Evolutionary conservation across 2,797 vertebrate species (phyloP), one percentile per base, ranked within the genome.

Genomic region (Galago senegalensis): DNA sequence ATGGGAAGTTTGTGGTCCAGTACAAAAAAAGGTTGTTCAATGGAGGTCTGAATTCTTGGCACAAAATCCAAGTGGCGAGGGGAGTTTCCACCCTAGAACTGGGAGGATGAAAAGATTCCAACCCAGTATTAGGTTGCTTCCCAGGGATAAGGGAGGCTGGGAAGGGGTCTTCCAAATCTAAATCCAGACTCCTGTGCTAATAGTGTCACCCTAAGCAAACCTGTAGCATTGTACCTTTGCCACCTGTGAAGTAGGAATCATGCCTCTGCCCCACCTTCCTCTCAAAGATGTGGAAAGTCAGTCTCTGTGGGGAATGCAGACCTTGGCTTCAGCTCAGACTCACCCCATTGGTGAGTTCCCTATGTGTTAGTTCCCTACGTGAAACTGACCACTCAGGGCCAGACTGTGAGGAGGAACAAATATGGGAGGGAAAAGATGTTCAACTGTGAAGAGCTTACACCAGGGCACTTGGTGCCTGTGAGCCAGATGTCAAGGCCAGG

Each of bases 301-400:
- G 76, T 25, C 16, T 37, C 8, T 3, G 0, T 3, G 21, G 16
- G 18, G 17, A 23, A 61, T 60, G 7, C 25, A 37, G 27, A 29
- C 17, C 76, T 25, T 6, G 14, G 21, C 12, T 65, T 34, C 18
- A 2, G 21, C 63, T 69, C 29, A 7, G 18, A 13, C 27, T 76
- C 10, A 25, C 21, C 69, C 40, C 34, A 2, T 31, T 43, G 53
- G 63, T 67, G 31, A 6, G 3, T 27, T 61, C 37, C 27, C 43
- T 34, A 9, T 0, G 0, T n/a, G 61, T 73, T 27, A 3, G 4
- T 31, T 56, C 37, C 27, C 53, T 34, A 11, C 0, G 0, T 25
- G 58, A 34, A 77, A 49, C 56, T 67, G 46, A 81, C 27, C 84
- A 31, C 56, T 56, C 75, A 31, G 18, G 65, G 10, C 69, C 29